phyloP scores from a whole-genome alignment of 2,797 vertebrate species.

The Silurus lanzhouensis region DNA sequence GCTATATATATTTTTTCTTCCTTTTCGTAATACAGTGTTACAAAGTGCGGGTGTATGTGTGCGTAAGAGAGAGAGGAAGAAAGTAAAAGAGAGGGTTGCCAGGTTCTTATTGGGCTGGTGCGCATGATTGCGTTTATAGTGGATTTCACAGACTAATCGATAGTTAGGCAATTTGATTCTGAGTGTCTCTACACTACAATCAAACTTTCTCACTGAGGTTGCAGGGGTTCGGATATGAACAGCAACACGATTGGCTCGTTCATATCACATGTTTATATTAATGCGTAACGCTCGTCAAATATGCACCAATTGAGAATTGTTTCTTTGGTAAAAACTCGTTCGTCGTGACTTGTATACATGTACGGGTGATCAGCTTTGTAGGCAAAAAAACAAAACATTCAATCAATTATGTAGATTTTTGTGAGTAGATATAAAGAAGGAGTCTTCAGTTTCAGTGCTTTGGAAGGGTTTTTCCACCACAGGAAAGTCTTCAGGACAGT shows the following conservation, averaged over 20 bases:
- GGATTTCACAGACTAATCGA: slow-evolving; percentile 50
- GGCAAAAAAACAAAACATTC: background rate
- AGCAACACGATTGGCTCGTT: background rate
- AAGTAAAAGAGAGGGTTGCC: slow-evolving; percentile 13
- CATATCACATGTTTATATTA: background rate
- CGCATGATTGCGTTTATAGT: slow-evolving; percentile 53
- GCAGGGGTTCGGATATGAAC: slow-evolving; percentile 5
- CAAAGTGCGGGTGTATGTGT: background rate
- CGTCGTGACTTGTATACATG: background rate
- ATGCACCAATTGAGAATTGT: background rate
- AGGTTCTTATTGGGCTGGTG: slow-evolving; percentile 49
- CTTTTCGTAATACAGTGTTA: slow-evolving; percentile 69
- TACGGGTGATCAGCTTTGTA: too few relatives aligned
- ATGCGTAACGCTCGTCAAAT: background rate
- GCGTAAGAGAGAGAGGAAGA: background rate
- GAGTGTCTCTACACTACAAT: slow-evolving; percentile 28
- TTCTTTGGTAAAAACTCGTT: background rate
- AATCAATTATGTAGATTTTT: background rate
- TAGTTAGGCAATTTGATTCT: slow-evolving; percentile 39
- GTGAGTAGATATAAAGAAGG: background rate
- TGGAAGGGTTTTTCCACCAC: background rate
- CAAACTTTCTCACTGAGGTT: slow-evolving; percentile 39
- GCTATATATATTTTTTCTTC: slow-evolving; percentile 40
- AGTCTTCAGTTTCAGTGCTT: background rate
- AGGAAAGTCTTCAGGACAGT: background rate